Percentiles rank a stretch among this genome's conserved stretches.
These are phyloP conservation scores for Metallyticus violacea DNA, from an alignment of 2,888 invertebrate species.

Conservation along the genomic window DNA sequence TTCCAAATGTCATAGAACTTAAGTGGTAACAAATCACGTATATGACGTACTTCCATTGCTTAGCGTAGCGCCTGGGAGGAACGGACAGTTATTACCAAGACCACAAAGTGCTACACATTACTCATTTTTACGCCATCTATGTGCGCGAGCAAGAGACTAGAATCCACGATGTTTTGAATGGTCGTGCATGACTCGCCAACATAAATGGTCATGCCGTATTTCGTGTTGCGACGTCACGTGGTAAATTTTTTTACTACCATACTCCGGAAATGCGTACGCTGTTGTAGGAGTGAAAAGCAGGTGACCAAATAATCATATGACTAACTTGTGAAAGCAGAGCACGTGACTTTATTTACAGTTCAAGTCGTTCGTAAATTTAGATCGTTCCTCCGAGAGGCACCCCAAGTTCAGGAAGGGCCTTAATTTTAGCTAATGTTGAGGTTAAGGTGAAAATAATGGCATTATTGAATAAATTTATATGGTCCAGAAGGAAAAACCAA, in stretches of 20 bases:
- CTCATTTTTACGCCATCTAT: not conserved
- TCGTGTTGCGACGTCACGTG: not conserved
- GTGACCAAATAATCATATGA: slow-evolving; percentile 34
- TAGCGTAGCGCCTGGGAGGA: too few relatives aligned
- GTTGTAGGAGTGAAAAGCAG: slow-evolving; percentile 9
- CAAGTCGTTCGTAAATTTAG: slow-evolving; percentile 24
- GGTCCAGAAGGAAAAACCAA: slow-evolving; percentile 56
- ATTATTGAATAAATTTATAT: slow-evolving; percentile 70
- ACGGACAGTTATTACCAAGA: too few relatives aligned
- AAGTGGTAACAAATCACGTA: too few relatives aligned
- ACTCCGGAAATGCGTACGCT: not conserved
- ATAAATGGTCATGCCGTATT: not conserved
- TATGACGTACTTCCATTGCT: too few relatives aligned
- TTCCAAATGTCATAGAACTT: too few relatives aligned
- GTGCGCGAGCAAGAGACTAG: not conserved
- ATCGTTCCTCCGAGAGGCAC: not conserved
- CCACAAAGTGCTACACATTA: not conserved
- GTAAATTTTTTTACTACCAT: not conserved
- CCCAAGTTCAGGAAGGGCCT: not conserved
- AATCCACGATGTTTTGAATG: not conserved
- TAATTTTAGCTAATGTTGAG: not conserved
- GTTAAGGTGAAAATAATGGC: slow-evolving; percentile 53
- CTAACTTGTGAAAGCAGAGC: slow-evolving; percentile 31
- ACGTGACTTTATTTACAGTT: slow-evolving; percentile 34
- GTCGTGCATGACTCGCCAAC: not conserved